Conservation (phyloP, 1,140 invertebrate genomes). For the Musca domestica region DNA sequence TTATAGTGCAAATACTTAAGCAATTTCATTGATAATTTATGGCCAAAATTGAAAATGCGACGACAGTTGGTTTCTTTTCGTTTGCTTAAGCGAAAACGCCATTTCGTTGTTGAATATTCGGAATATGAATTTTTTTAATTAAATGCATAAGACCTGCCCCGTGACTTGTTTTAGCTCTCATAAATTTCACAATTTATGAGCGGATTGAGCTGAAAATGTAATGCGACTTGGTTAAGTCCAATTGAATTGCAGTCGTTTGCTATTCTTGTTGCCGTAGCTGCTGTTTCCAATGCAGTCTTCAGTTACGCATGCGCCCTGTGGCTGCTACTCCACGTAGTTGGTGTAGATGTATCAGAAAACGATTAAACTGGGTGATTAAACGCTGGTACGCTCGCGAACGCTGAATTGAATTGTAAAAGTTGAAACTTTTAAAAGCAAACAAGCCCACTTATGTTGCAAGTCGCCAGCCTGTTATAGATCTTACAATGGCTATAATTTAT, state of each 20-base stretch:
- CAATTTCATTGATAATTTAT: constrained; percentile 16
- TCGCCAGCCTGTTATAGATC: no score
- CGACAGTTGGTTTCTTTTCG: constrained; percentile 4
- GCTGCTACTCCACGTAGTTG: no score
- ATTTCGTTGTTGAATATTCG: not conserved
- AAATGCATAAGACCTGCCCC: constrained; percentile 6
- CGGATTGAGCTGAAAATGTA: not conserved
- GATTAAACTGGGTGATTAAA: no score
- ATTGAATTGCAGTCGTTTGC: no score
- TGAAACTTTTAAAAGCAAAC: no score
- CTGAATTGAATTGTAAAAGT: no score
- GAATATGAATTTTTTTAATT: constrained; percentile 1
- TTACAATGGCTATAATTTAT: no score
- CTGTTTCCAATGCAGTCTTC: not conserved
- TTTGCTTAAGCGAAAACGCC: not conserved
- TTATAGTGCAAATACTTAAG: not conserved
- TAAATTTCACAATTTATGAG: constrained; percentile 2
- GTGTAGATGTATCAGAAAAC: no score
- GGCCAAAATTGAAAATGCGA: constrained; percentile 12
- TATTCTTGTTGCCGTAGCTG: no score
- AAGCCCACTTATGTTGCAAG: no score
- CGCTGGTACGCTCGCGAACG: no score
- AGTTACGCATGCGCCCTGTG: constrained; percentile 1
- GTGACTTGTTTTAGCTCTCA: constrained; percentile 6
- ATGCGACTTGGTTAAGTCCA: no score